Percentiles rank a stretch among this genome's conserved stretches.
Evolutionary conservation across 2,888 invertebrate genomes (phyloP).

Genomic region (Odontocolon sp.): DNA sequence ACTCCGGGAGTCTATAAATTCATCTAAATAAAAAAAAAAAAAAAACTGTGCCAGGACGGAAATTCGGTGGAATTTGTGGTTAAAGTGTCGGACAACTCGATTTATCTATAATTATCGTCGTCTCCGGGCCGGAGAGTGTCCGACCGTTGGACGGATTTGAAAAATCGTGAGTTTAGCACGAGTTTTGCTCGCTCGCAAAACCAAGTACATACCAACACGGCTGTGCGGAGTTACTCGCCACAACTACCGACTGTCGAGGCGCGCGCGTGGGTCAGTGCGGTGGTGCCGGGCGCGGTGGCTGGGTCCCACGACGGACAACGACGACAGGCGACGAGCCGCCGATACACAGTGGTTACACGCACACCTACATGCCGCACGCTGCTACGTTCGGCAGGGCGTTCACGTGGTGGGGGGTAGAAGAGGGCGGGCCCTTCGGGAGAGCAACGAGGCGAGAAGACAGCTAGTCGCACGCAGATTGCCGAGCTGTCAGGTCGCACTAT

Average conservation of each 20-base stretch:
- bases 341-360: not conserved
- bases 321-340: not conserved
- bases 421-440: constrained; percentile 78
- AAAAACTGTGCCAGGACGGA: too few relatives aligned
- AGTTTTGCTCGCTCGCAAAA: too few relatives aligned
- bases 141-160: too few relatives aligned
- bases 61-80: too few relatives aligned
- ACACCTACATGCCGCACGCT: constrained; percentile 29
- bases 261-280: constrained; percentile 48
- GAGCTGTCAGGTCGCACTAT: constrained; percentile 72
- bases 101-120: too few relatives aligned
- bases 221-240: not conserved
- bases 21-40: not conserved
- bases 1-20: too few relatives aligned
- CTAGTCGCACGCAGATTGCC: constrained; percentile 78
- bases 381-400: constrained; percentile 53
- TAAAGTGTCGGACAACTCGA: too few relatives aligned
- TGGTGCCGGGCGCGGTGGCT: not conserved
- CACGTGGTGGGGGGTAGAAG: constrained; percentile 64
- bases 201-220: too few relatives aligned
- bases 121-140: too few relatives aligned
- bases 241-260: not conserved
- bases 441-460: constrained; percentile 77
- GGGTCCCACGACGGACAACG: not conserved
- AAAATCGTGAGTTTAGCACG: too few relatives aligned